Percentiles rank a stretch among this genome's conserved stretches.
Evolutionary conservation across 2,797 vertebrate genomes (phyloP).

Genomic region (Falco biarmicus): DNA sequence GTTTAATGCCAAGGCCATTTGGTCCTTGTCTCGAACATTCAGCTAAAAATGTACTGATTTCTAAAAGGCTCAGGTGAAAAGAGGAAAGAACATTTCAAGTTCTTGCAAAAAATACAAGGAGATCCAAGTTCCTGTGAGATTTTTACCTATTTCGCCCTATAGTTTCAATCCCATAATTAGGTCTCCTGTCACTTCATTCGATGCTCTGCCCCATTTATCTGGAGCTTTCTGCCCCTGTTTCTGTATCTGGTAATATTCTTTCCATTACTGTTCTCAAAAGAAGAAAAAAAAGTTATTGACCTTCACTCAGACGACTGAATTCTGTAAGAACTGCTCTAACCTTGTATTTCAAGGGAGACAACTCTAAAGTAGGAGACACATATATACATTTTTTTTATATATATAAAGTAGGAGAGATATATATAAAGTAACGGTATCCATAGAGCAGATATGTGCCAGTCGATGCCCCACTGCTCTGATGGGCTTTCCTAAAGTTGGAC

Average conservation of each 20-base stretch:
- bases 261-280: not conserved
- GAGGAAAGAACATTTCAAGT: not conserved
- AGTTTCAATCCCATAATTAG: conserved; percentile 59
- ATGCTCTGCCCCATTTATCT: conserved; percentile 33
- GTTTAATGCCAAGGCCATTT: not conserved
- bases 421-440: not conserved
- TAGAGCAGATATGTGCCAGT: not conserved
- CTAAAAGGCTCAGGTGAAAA: not conserved
- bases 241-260: conserved; percentile 13
- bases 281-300: not conserved
- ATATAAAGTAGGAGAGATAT: not conserved
- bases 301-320: conserved; percentile 25
- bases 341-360: not conserved
- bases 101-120: not conserved
- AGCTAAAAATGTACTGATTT: conserved; percentile 10
- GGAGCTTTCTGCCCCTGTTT: conserved; percentile 52
- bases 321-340: not conserved
- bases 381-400: not conserved
- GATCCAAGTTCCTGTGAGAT: conserved; percentile 38
- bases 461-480: rapidly evolving
- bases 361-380: not conserved
- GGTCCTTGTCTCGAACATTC: not conserved
- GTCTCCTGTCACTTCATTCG: conserved; percentile 29
- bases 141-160: conserved; percentile 39
- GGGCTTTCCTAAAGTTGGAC: not conserved